Evolutionary conservation across 2,888 invertebrate species (phyloP).

Genomic region (Podabrus alpinus): DNA sequence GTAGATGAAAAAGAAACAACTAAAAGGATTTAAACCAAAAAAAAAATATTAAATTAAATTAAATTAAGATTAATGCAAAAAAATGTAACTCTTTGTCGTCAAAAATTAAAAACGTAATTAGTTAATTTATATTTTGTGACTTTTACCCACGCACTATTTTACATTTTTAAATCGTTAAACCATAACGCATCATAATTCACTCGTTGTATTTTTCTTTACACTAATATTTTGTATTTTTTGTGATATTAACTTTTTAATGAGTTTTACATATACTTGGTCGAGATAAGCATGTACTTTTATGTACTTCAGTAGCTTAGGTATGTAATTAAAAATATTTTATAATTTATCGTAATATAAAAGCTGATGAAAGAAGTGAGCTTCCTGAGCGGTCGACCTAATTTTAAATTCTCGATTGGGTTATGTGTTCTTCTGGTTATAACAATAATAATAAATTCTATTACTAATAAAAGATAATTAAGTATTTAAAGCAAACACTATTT

Average conservation of each 20-base stretch:
- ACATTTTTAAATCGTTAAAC: constrained; percentile 2
- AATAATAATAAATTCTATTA: not conserved
- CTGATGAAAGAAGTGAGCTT: not conserved
- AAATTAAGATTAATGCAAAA: not conserved
- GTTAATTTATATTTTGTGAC: not conserved
- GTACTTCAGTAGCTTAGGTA: not conserved
- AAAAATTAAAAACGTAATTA: not conserved
- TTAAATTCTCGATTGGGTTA: no score
- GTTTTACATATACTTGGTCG: constrained; percentile 5
- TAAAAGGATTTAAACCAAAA: no score
- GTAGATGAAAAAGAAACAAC: not conserved
- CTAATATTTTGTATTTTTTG: not conserved
- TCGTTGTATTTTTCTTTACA: not conserved
- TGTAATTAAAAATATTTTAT: not conserved
- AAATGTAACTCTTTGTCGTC: not conserved
- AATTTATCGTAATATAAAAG: no score
- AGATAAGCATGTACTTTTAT: not conserved
- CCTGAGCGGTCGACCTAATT: not conserved
- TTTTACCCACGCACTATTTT: constrained; percentile 4
- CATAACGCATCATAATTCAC: constrained; percentile 1
- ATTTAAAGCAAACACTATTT: not conserved
- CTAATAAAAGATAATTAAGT: not conserved
- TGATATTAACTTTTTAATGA: not conserved
- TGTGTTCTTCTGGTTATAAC: no score
- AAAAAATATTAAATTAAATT: no score